phyloP scores from a whole-genome alignment of 1,140 invertebrate species.

The Drosophila lacteicornis region DNA sequence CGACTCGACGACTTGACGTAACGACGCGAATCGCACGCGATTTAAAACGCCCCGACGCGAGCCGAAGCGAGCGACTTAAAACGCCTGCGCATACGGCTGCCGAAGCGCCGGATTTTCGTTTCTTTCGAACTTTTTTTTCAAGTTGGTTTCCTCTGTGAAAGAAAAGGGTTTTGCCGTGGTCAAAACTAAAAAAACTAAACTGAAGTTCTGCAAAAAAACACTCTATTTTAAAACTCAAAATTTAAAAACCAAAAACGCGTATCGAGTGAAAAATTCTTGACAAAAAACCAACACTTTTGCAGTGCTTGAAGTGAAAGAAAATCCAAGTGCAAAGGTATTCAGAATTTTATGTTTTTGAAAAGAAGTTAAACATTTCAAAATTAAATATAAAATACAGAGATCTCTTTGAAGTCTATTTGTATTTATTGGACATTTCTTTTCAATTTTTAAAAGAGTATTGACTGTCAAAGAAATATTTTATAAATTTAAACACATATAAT shows the following conservation, averaged over 20 bases:
- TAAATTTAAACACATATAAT: too few relatives aligned
- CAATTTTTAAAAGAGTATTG: too few relatives aligned
- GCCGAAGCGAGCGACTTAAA: constrained; percentile 17
- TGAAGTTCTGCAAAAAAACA: background rate
- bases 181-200: background rate
- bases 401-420: background rate
- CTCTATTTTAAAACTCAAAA: background rate
- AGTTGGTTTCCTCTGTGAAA: constrained; percentile 1
- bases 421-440: background rate
- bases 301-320: background rate
- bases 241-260: background rate
- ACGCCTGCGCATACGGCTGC: constrained; percentile 64
- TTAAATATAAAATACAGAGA: too few relatives aligned
- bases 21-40: constrained; percentile 56
- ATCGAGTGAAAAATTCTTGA: background rate
- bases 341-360: background rate
- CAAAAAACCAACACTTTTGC: background rate
- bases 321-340: background rate
- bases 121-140: constrained; percentile 13
- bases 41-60: constrained; percentile 40
- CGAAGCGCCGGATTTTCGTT: constrained; percentile 12
- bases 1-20: constrained; percentile 65
- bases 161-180: background rate
- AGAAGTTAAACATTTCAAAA: background rate
- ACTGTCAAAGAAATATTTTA: too few relatives aligned